Conservation (phyloP, 2,888 invertebrate genomes). For the Drosophila mettleri region DNA sequence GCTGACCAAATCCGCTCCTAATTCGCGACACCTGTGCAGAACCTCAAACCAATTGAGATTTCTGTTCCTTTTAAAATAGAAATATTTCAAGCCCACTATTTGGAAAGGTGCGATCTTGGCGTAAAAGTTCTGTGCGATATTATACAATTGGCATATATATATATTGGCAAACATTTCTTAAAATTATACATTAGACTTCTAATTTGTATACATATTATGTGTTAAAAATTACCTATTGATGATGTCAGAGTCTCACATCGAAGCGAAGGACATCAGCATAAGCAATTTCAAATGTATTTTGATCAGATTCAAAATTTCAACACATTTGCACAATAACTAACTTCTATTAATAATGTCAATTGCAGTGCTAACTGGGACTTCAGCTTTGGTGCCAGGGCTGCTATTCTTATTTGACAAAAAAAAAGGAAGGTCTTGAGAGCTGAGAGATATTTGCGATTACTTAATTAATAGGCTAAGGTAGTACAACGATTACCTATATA, state of each 20-base stretch:
- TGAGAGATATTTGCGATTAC: too few relatives aligned
- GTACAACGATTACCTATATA: too few relatives aligned
- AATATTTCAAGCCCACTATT: constrained; percentile 17
- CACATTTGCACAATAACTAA: background rate
- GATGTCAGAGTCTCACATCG: background rate
- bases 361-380: background rate
- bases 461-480: too few relatives aligned
- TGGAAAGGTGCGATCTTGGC: background rate
- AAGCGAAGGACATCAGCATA: background rate
- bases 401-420: background rate
- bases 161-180: background rate
- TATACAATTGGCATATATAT: background rate
- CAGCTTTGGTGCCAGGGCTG: background rate
- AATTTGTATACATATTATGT: background rate
- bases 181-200: background rate
- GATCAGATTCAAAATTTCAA: background rate
- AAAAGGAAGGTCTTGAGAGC: too few relatives aligned
- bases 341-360: background rate
- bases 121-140: constrained; percentile 9
- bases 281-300: constrained; percentile 12
- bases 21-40: constrained; percentile 19
- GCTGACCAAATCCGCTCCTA: constrained; percentile 20
- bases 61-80: constrained; percentile 1
- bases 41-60: constrained; percentile 23
- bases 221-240: background rate